A percentile compares a stretch with the other conserved stretches of the same genome.
These are phyloP conservation scores for Eciton burchellii DNA, from an alignment of 1,140 invertebrate species.

Conservation along the genomic window DNA sequence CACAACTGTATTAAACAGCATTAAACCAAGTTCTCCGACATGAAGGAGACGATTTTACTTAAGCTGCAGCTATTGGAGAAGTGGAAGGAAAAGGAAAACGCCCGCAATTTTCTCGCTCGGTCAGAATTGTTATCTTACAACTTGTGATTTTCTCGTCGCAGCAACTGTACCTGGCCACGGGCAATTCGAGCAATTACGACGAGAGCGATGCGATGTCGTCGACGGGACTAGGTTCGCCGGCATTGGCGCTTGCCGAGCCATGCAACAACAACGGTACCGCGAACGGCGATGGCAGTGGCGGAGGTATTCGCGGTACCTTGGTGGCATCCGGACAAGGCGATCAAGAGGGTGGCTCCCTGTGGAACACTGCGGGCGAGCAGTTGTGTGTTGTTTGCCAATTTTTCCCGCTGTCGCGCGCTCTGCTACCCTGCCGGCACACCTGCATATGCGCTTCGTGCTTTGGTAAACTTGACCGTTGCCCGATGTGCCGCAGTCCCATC, in stretches of 20 bases:
- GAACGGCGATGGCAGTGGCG: constrained; percentile 69
- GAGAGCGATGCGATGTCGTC: constrained; percentile 80
- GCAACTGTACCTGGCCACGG: constrained; percentile 91
- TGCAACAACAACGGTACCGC: constrained; percentile 81
- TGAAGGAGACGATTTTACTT: neutral
- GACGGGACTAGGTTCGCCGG: constrained; percentile 79
- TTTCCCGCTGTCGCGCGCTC: constrained; percentile 90
- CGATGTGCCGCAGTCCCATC: constrained; percentile 93
- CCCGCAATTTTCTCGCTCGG: constrained; percentile 34
- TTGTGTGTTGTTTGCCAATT: constrained; percentile 93
- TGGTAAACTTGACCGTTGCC: constrained; percentile 90
- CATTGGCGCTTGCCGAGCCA: constrained; percentile 82
- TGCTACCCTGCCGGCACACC: constrained; percentile 93
- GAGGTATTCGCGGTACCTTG: constrained; percentile 75
- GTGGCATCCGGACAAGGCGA: constrained; percentile 81
- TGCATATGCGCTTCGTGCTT: constrained; percentile 93
- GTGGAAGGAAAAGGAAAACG: no score
- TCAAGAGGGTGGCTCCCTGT: constrained; percentile 83
- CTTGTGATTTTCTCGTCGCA: constrained; percentile 80
- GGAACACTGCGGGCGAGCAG: constrained; percentile 87
- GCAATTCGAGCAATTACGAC: constrained; percentile 88
- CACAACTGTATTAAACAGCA: no score
- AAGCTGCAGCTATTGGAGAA: no score
- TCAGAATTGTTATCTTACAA: constrained; percentile 36
- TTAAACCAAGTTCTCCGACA: no score